Conservation (phyloP, 2,797 vertebrate species). For the Forpus xanthops region DNA sequence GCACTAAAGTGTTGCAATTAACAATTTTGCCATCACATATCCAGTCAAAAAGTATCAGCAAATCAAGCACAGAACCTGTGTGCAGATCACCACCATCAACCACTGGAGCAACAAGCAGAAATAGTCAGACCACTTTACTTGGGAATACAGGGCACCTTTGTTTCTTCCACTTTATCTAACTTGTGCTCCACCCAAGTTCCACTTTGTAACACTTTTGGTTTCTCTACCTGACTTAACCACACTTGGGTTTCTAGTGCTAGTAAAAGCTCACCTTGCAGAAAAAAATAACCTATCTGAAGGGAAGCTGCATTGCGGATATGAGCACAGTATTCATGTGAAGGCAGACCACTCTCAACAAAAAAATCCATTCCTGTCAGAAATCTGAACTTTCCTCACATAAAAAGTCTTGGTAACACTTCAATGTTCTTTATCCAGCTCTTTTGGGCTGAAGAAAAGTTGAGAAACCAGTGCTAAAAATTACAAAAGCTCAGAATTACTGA, state of each 20-base stretch:
- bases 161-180: neutral
- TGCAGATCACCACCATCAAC: neutral
- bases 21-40: neutral
- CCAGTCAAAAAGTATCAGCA: neutral
- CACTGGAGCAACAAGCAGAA: neutral
- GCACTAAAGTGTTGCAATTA: rapidly evolving
- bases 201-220: neutral
- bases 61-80: neutral
- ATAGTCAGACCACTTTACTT: neutral
- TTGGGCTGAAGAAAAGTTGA: neutral
- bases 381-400: neutral
- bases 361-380: neutral
- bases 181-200: neutral
- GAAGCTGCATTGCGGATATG: neutral
- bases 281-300: neutral
- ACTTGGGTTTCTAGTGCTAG: neutral
- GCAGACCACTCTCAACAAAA: neutral
- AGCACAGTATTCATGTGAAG: neutral
- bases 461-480: neutral
- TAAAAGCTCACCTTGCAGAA: neutral
- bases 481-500: neutral
- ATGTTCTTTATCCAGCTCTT: neutral
- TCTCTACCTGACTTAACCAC: neutral
- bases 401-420: neutral
- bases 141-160: neutral